Percentiles rank a stretch among this genome's conserved stretches.
Evolutionary conservation across 2,797 vertebrate species (phyloP).

Genomic region (Lophotriccus pileatus): DNA sequence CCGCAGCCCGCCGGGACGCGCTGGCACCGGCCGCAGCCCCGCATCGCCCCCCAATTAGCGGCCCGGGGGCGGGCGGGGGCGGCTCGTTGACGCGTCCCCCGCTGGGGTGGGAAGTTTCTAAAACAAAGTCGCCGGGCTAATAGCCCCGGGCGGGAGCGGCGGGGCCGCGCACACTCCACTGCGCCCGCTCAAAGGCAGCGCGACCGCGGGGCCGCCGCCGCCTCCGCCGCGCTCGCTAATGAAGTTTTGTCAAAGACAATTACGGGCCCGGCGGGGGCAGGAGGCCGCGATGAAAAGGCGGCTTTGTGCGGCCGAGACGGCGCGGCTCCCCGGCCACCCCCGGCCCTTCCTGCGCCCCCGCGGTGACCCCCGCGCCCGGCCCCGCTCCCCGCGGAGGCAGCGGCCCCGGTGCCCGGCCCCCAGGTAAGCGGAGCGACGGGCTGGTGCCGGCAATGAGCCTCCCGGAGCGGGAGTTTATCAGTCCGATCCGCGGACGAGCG

Average conservation of each 20-base stretch:
- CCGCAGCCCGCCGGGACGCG: background rate
- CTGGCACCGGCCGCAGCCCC: background rate
- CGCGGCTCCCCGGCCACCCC: conserved; percentile 57
- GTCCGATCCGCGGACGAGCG: accelerated
- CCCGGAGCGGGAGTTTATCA: background rate
- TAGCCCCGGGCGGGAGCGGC: conserved; percentile 78
- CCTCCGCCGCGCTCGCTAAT: conserved; percentile 86
- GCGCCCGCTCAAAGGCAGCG: conserved; percentile 86
- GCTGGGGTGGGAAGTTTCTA: conserved; percentile 77
- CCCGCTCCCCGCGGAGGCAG: background rate
- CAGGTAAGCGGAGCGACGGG: background rate
- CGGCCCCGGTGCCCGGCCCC: background rate
- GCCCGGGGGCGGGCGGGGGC: conserved; percentile 11
- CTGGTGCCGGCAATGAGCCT: accelerated
- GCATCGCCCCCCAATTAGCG: conserved; percentile 9
- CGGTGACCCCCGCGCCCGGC: conserved; percentile 70
- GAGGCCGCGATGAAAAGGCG: conserved; percentile 82
- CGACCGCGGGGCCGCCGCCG: conserved; percentile 81
- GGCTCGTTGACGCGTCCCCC: conserved; percentile 83
- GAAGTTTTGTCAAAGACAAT: conserved; percentile 90
- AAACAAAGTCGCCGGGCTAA: conserved; percentile 81
- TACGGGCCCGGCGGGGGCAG: conserved; percentile 77
- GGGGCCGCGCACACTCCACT: conserved; percentile 87
- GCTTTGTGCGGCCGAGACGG: conserved; percentile 81
- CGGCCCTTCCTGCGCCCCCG: conserved; percentile 77